phyloP scores from a whole-genome alignment of 2,888 invertebrate genomes.

The Erannis defoliaria region DNA sequence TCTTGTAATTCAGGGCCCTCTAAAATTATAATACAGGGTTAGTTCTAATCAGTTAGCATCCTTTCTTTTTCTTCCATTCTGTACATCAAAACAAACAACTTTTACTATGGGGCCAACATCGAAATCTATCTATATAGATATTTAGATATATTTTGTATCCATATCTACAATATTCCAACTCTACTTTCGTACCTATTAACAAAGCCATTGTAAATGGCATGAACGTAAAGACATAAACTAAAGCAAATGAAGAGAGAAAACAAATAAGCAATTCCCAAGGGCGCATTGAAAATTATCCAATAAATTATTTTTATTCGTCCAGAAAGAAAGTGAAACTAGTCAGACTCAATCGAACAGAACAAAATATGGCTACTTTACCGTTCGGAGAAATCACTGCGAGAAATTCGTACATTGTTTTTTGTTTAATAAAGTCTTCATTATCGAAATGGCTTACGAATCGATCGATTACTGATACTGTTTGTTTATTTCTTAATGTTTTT shows the following conservation, averaged over 20 bases:
- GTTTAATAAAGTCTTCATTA: constrained; percentile 1
- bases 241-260: constrained; percentile 27
- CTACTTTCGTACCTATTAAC: not conserved
- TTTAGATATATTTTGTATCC: not conserved
- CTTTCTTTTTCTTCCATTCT: too few species aligned
- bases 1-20: too few species aligned
- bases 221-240: constrained; percentile 1
- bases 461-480: constrained; percentile 5
- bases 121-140: too few species aligned
- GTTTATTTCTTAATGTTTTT: not conserved
- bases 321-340: constrained; percentile 26
- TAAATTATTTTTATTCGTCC: constrained; percentile 47
- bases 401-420: constrained; percentile 22
- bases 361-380: constrained; percentile 31
- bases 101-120: too few species aligned
- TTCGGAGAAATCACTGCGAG: constrained; percentile 16
- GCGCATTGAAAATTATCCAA: constrained; percentile 39
- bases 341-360: constrained; percentile 41
- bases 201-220: not conserved
- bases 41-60: too few species aligned
- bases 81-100: too few species aligned
- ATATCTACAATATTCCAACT: too few species aligned
- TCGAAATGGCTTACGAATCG: not conserved
- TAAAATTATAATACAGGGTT: too few species aligned
- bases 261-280: constrained; percentile 41